phyloP scores from a whole-genome alignment of 2,113 vertebrate genomes.

The Prinia subflava region DNA sequence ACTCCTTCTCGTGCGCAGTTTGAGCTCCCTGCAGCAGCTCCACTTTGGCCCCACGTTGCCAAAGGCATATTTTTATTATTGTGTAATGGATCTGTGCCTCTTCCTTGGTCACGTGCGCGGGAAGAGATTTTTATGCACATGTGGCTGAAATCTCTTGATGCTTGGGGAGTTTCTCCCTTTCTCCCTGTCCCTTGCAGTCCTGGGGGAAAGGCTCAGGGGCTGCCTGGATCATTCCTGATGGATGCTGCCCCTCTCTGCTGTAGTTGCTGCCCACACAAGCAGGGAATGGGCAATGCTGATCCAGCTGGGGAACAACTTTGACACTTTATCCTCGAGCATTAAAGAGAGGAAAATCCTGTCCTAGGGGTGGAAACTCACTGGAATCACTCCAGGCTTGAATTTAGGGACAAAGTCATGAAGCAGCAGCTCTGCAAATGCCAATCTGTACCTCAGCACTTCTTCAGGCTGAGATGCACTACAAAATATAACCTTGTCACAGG shows the following conservation, averaged over 20 bases:
- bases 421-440: background rate
- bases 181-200: background rate
- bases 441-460: background rate
- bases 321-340: background rate
- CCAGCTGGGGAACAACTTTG: background rate
- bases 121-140: constrained; percentile 18
- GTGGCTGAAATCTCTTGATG: constrained; percentile 29
- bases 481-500: background rate
- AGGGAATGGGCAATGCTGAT: fast-evolving
- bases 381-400: background rate
- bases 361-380: background rate
- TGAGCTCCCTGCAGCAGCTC: constrained; percentile 26
- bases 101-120: constrained; percentile 67
- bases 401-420: background rate
- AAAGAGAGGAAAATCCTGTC: background rate
- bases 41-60: constrained; percentile 34
- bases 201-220: background rate
- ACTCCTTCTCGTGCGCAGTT: background rate
- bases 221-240: background rate
- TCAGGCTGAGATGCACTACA: background rate
- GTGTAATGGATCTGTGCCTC: constrained; percentile 67
- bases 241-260: background rate
- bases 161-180: background rate
- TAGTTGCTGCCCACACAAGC: fast-evolving
- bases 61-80: constrained; percentile 76